These are phyloP conservation scores for Zygaena filipendulae DNA, from an alignment of 2,888 invertebrate species.

Conservation along the genomic window DNA sequence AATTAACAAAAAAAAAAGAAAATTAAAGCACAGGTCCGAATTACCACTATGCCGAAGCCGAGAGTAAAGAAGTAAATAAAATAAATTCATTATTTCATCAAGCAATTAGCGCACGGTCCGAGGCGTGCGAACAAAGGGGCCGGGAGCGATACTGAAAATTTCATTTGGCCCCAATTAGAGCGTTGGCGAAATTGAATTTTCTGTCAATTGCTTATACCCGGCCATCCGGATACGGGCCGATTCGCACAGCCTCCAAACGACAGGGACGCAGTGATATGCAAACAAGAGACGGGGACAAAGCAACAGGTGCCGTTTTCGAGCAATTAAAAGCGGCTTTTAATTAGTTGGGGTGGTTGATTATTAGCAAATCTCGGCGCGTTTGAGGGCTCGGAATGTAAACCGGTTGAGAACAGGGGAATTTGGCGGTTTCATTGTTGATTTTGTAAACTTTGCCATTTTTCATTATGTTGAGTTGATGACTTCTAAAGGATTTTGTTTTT, in stretches of 20 bases:
- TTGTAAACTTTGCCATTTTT: too few relatives aligned
- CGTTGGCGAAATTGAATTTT: constrained; percentile 56
- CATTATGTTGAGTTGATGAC: too few relatives aligned
- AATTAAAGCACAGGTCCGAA: too few relatives aligned
- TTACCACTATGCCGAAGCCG: too few relatives aligned
- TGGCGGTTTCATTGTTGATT: constrained; percentile 14
- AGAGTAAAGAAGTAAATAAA: constrained; percentile 34
- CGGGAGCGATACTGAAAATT: constrained; percentile 47
- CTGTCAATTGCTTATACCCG: constrained; percentile 43
- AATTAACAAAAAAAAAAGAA: too few relatives aligned
- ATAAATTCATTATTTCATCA: constrained; percentile 48
- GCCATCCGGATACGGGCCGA: constrained; percentile 63
- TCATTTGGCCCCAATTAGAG: constrained; percentile 58
- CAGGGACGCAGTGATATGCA: constrained; percentile 23
- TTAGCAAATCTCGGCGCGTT: constrained; percentile 54
- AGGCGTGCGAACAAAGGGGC: constrained; percentile 47
- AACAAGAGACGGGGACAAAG: constrained; percentile 27
- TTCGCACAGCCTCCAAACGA: constrained; percentile 38
- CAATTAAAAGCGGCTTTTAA: constrained; percentile 67
- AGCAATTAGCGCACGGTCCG: constrained; percentile 46
- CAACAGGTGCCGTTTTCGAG: constrained; percentile 63
- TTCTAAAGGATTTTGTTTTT: too few relatives aligned
- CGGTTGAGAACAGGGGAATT: constrained; percentile 40
- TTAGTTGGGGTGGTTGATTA: constrained; percentile 64
- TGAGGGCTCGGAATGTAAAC: constrained; percentile 50